Evolutionary conservation across 2,888 invertebrate genomes (phyloP).

Genomic region (Drosophila anomalata): DNA sequence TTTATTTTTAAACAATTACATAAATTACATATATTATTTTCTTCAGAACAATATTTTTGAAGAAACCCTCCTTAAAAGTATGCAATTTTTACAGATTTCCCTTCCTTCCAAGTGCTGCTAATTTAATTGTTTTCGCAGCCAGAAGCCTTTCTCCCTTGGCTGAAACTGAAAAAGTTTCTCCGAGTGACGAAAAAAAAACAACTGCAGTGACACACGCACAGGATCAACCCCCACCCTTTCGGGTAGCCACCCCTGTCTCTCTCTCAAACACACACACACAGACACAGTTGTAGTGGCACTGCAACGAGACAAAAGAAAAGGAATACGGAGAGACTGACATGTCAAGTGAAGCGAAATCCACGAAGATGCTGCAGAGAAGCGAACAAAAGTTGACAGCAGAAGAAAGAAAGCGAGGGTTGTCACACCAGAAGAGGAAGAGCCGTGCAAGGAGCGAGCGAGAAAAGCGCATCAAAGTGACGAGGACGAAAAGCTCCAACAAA

Average conservation of each 20-base stretch:
- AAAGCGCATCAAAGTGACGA: conserved; percentile 60
- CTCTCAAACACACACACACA: neutral
- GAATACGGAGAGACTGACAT: conserved; percentile 36
- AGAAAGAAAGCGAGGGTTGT: conserved; percentile 2
- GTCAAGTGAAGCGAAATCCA: conserved; percentile 43
- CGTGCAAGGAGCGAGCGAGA: conserved; percentile 16
- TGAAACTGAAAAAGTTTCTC: conserved; percentile 17
- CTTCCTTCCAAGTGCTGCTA: conserved; percentile 14
- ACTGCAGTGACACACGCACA: conserved; percentile 7
- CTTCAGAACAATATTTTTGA: neutral
- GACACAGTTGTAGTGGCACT: conserved; percentile 7
- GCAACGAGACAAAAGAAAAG: conserved; percentile 34
- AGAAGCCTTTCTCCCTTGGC: conserved; percentile 1
- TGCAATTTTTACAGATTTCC: conserved; percentile 7
- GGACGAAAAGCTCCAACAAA: conserved; percentile 42
- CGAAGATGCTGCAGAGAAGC: conserved; percentile 34
- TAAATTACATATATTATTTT: neutral
- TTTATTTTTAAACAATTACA: neutral
- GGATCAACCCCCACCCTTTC: conserved; percentile 36
- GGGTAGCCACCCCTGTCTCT: conserved; percentile 11
- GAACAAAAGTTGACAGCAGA: conserved; percentile 41
- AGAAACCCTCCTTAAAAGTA: neutral
- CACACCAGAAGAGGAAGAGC: conserved; percentile 1
- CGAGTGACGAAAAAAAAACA: conserved; percentile 19
- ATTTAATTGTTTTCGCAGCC: conserved; percentile 42